Evolutionary conservation across 2,888 invertebrate species (phyloP).

Genomic region (Sphinx pinastri): DNA sequence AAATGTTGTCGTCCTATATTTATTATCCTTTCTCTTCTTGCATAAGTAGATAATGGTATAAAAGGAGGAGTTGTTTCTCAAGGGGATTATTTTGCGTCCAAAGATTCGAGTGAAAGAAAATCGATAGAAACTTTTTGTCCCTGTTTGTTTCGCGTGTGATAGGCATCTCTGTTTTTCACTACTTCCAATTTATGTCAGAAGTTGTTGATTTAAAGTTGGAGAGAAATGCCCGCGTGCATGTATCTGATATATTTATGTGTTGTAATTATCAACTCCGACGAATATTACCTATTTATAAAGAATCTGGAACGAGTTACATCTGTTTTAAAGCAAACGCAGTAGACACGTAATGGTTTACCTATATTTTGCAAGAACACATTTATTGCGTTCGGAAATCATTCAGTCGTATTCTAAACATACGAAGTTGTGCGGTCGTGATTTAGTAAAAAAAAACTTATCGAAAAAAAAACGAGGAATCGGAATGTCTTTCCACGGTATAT

Average conservation of each 20-base stretch:
- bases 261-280: slow-evolving; percentile 49
- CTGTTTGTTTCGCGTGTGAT: slow-evolving; percentile 37
- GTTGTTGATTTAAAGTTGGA: slow-evolving; percentile 42
- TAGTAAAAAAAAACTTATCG: slow-evolving; percentile 33
- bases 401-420: slow-evolving; percentile 56
- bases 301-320: slow-evolving; percentile 62
- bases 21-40: background rate
- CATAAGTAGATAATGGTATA: slow-evolving; percentile 22
- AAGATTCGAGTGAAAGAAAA: slow-evolving; percentile 28
- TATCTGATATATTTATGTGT: slow-evolving; percentile 43
- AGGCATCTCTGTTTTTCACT: slow-evolving; percentile 36
- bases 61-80: slow-evolving; percentile 29
- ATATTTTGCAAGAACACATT: slow-evolving; percentile 58
- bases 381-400: slow-evolving; percentile 72
- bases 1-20: background rate
- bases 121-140: slow-evolving; percentile 36
- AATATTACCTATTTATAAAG: slow-evolving; percentile 57
- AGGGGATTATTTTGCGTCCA: slow-evolving; percentile 29
- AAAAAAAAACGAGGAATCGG: slow-evolving; percentile 37
- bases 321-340: slow-evolving; percentile 60
- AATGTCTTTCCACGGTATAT: slow-evolving; percentile 38
- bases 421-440: slow-evolving; percentile 37
- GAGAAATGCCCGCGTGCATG: slow-evolving; percentile 36
- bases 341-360: slow-evolving; percentile 59
- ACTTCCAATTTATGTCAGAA: slow-evolving; percentile 37